Evolutionary conservation across 35 echinoderm and acorn worm genomes (phyloP).

Genomic region (Heliocidaris erythrogramma): DNA sequence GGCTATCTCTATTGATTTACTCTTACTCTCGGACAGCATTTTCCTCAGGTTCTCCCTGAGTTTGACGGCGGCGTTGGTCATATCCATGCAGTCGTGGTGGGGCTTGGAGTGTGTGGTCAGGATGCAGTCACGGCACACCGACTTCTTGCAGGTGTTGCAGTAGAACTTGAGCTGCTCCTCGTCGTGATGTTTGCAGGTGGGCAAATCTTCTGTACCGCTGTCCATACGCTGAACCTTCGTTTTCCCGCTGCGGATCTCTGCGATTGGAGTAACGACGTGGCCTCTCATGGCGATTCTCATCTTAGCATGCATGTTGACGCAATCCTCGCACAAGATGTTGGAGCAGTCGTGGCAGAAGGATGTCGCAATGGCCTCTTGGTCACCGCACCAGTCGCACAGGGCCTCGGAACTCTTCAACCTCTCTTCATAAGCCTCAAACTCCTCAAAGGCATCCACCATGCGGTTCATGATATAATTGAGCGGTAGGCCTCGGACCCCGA

Average conservation of each 20-base stretch:
- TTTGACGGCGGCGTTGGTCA: conserved; percentile 29
- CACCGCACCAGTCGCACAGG: conserved; percentile 34
- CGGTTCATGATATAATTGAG: conserved; percentile 47
- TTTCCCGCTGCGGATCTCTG: conserved; percentile 42
- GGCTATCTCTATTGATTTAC: conserved; percentile 9
- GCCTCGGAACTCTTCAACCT: conserved; percentile 29
- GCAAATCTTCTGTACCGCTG: conserved; percentile 24
- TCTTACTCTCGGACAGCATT: not conserved
- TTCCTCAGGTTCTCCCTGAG: conserved; percentile 33
- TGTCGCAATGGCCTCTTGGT: conserved; percentile 21
- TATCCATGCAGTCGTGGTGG: conserved; percentile 25
- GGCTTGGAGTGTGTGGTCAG: conserved; percentile 44
- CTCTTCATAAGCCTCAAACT: conserved; percentile 34
- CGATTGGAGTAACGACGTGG: conserved; percentile 22
- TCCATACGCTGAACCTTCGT: conserved; percentile 30
- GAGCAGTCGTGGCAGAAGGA: conserved; percentile 34
- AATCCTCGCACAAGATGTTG: conserved; percentile 19
- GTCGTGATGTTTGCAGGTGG: conserved; percentile 25
- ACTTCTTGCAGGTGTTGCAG: conserved; percentile 43
- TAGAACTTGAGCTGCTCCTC: conserved; percentile 14
- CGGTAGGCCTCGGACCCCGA: conserved; percentile 22
- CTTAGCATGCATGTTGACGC: conserved; percentile 31
- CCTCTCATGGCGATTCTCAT: conserved; percentile 40
- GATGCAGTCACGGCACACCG: conserved; percentile 40
- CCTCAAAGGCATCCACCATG: conserved; percentile 45